Percentiles rank a stretch among this genome's conserved stretches.
These are phyloP conservation scores for Phyllostomus discolor DNA, from an alignment of 2,113 vertebrate species.

Conservation along the genomic window DNA sequence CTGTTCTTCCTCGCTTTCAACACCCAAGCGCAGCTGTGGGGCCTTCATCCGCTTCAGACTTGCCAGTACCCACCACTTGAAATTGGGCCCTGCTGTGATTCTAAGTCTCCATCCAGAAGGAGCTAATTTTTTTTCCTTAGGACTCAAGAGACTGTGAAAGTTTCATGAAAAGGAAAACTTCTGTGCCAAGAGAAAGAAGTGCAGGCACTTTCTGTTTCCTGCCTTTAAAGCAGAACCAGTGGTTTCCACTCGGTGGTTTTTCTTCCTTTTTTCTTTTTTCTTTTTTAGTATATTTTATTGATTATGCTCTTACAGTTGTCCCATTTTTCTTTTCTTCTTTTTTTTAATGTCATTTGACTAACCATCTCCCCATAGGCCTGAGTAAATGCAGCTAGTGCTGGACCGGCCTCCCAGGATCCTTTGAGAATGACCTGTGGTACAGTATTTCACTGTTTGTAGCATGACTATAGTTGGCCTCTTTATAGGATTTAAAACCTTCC, in stretches of 20 bases:
- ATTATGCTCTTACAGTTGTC: no score
- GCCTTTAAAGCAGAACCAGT: not conserved
- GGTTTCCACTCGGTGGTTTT: not conserved
- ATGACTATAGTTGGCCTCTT: constrained; percentile 48
- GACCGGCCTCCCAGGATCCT: not conserved
- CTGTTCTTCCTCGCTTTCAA: not conserved
- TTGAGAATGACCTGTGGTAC: constrained; percentile 42
- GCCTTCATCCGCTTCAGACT: not conserved
- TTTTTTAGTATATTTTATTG: no score
- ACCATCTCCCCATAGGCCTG: not conserved
- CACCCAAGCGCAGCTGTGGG: not conserved
- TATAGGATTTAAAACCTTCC: constrained; percentile 60
- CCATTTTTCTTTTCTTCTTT: no score
- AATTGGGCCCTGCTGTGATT: constrained; percentile 11
- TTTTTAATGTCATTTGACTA: not conserved
- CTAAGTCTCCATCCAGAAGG: constrained; percentile 33
- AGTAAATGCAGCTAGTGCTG: not conserved
- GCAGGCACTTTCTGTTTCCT: constrained; percentile 46
- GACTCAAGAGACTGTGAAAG: constrained; percentile 51
- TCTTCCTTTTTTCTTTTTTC: no score
- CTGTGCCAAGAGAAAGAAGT: constrained; percentile 50
- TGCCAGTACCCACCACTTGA: not conserved
- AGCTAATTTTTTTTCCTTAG: constrained; percentile 23
- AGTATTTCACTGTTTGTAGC: constrained; percentile 51
- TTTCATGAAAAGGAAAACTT: constrained; percentile 65